Conservation (phyloP, 2,797 vertebrate genomes). For the Acanthopagrus latus region DNA sequence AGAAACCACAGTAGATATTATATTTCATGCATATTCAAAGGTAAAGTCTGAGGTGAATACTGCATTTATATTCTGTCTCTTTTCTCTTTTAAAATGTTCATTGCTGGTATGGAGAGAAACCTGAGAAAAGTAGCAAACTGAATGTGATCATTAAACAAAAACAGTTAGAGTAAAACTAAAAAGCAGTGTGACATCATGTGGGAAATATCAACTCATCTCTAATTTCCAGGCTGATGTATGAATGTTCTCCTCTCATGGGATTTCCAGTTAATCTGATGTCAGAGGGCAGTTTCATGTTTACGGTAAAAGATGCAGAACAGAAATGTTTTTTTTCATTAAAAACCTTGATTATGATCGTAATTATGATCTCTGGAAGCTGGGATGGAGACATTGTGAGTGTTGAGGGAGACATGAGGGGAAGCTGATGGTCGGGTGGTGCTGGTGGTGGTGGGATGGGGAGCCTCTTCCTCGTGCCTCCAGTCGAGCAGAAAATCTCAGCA, state of each 20-base stretch:
- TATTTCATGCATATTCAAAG: too few species aligned
- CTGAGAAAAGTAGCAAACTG: too few species aligned
- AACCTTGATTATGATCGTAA: not conserved
- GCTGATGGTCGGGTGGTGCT: slow-evolving; percentile 27
- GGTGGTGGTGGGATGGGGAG: slow-evolving; percentile 35
- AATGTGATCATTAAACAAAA: not conserved
- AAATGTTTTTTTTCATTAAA: not conserved
- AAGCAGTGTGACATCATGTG: not conserved
- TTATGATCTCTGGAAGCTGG: not conserved
- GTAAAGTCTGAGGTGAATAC: too few species aligned
- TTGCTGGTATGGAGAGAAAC: not conserved
- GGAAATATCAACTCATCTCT: not conserved
- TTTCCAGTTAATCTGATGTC: not conserved
- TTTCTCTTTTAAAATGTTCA: not conserved
- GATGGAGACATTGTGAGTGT: slow-evolving; percentile 45
- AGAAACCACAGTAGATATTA: too few species aligned
- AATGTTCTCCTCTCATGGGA: not conserved
- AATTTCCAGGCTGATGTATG: not conserved
- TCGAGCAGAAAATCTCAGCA: slow-evolving; percentile 89
- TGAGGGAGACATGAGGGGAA: slow-evolving; percentile 56
- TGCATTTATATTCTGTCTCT: too few species aligned
- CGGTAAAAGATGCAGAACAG: not conserved
- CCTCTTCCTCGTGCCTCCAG: slow-evolving; percentile 87
- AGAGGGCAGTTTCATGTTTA: not conserved
- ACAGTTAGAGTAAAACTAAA: not conserved